Evolutionary conservation across 2,888 invertebrate genomes (phyloP).

Genomic region (Flexamia atlantica): DNA sequence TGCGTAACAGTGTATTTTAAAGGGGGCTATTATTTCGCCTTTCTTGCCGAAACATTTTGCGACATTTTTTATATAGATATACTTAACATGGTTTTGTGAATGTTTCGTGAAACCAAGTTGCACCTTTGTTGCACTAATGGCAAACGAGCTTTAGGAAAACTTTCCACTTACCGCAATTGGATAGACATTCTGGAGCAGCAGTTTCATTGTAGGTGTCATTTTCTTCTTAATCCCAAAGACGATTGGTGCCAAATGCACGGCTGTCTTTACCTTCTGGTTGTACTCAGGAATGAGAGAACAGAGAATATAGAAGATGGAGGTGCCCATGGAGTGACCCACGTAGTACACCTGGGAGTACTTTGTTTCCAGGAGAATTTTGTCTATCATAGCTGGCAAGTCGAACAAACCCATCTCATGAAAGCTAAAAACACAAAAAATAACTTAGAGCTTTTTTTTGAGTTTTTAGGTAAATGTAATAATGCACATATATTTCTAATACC

Average conservation of each 20-base stretch:
- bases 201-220: background rate
- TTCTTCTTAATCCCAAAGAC: conserved; percentile 75
- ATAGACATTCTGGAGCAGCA: conserved; percentile 17
- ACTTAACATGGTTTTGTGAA: too few relatives aligned
- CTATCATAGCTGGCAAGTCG: conserved; percentile 91
- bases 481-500: background rate
- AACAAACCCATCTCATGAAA: conserved; percentile 92
- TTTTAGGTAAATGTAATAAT: background rate
- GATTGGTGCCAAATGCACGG: conserved; percentile 83
- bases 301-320: conserved; percentile 84
- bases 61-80: too few relatives aligned
- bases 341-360: conserved; percentile 80
- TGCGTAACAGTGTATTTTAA: too few relatives aligned
- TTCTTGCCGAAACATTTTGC: too few relatives aligned
- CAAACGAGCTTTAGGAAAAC: too few relatives aligned
- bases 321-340: conserved; percentile 95
- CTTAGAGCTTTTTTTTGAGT: too few relatives aligned
- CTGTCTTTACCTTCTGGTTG: conserved; percentile 79
- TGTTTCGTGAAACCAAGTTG: too few relatives aligned
- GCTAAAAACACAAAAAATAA: conserved; percentile 74
- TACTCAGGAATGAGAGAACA: conserved; percentile 82
- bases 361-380: conserved; percentile 79
- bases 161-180: conserved; percentile 1
- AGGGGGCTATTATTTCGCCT: too few relatives aligned
- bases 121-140: too few relatives aligned